These are phyloP conservation scores for Agonopterix heracliana DNA, from an alignment of 2,888 invertebrate species.

Conservation along the genomic window DNA sequence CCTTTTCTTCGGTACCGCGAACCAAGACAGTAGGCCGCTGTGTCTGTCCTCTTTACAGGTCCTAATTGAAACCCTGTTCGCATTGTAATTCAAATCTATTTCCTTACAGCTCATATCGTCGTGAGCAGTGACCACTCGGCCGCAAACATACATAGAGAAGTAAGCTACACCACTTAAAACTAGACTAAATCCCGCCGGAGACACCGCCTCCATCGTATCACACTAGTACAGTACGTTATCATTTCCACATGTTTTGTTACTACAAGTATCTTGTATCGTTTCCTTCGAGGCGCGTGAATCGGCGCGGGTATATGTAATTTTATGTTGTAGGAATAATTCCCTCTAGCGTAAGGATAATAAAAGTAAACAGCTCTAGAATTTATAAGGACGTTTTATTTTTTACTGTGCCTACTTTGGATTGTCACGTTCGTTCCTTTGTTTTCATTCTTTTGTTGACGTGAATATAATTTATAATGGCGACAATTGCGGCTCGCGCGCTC, in stretches of 20 bases:
- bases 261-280: background rate
- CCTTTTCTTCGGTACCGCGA: too few relatives aligned
- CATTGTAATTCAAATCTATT: background rate
- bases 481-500: constrained; percentile 10
- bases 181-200: constrained; percentile 41
- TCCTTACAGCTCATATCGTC: constrained; percentile 73
- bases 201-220: background rate
- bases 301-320: constrained; percentile 46
- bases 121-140: constrained; percentile 72
- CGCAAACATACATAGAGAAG: constrained; percentile 60
- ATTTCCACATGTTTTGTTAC: background rate
- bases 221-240: background rate
- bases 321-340: constrained; percentile 68
- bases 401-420: constrained; percentile 24
- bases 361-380: constrained; percentile 50
- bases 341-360: constrained; percentile 56
- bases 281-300: constrained; percentile 8
- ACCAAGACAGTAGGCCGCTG: too few relatives aligned
- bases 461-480: constrained; percentile 3
- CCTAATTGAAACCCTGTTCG: too few relatives aligned
- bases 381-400: constrained; percentile 40
- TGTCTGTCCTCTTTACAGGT: too few relatives aligned
- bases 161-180: constrained; percentile 61
- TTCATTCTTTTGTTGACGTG: constrained; percentile 21
- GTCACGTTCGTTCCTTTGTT: constrained; percentile 19